Evolutionary conservation across 1,140 invertebrate species (phyloP).

Genomic region (Daktulosphaira vitifoliae): DNA sequence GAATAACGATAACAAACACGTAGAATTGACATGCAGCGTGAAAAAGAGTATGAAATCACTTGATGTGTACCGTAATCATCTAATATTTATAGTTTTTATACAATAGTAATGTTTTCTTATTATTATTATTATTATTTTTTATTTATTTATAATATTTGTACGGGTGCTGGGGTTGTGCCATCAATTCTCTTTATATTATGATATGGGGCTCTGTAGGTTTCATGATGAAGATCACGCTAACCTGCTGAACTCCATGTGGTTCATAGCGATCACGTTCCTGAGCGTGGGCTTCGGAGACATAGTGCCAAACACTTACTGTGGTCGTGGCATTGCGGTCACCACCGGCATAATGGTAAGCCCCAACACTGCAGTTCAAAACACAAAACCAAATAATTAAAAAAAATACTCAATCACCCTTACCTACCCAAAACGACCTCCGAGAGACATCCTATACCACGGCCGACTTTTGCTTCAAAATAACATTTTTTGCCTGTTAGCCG

Average conservation of each 20-base stretch:
- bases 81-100: too few species aligned
- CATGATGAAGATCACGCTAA: constrained; percentile 95
- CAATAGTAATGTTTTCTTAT: not conserved
- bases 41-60: not conserved
- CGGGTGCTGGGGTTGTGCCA: constrained; percentile 24
- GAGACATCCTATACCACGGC: not conserved
- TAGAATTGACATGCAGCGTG: not conserved
- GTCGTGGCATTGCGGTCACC: constrained; percentile 92
- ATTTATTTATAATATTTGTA: constrained; percentile 13
- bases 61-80: too few species aligned
- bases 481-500: constrained; percentile 13
- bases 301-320: constrained; percentile 99
- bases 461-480: constrained; percentile 2
- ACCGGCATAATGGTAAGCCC: constrained; percentile 95
- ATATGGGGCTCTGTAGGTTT: constrained; percentile 55
- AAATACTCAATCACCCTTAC: not conserved
- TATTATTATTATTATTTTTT: constrained; percentile 14
- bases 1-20: not conserved
- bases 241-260: constrained; percentile 97
- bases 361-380: constrained; percentile 5
- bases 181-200: constrained; percentile 16
- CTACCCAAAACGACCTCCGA: not conserved
- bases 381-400: not conserved
- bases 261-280: constrained; percentile 96
- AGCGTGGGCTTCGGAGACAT: constrained; percentile 99